These are phyloP conservation scores for Ibidorhyncha struthersii DNA, from an alignment of 2,113 vertebrate genomes.

Conservation along the genomic window DNA sequence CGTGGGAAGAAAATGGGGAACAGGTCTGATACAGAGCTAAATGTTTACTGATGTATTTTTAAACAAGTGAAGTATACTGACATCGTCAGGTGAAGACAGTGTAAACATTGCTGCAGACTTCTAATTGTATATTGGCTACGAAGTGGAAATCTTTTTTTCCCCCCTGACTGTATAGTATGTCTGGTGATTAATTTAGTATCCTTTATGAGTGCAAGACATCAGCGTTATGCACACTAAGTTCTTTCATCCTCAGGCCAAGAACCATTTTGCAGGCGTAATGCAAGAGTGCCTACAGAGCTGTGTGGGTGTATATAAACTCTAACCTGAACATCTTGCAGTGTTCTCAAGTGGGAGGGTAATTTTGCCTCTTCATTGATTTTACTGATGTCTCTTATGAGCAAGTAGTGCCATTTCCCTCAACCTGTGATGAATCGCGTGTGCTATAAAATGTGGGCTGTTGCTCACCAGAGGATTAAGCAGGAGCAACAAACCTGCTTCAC, in stretches of 20 bases:
- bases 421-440: slow-evolving; percentile 9
- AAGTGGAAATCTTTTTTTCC: neutral
- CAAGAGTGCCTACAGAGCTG: neutral
- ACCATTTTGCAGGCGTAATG: slow-evolving; percentile 11
- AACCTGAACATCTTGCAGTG: slow-evolving; percentile 53
- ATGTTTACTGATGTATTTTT: slow-evolving; percentile 14
- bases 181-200: slow-evolving; percentile 26
- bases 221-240: neutral
- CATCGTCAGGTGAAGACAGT: neutral
- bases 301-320: slow-evolving; percentile 29
- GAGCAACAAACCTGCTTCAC: slow-evolving; percentile 37
- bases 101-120: neutral
- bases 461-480: slow-evolving; percentile 53
- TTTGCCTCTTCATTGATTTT: slow-evolving; percentile 44
- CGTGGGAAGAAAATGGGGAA: neutral
- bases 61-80: slow-evolving; percentile 8
- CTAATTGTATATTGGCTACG: slow-evolving; percentile 14
- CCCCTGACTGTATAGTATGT: neutral
- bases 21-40: neutral
- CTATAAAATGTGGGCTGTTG: slow-evolving; percentile 31
- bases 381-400: slow-evolving; percentile 46
- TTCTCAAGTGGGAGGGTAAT: slow-evolving; percentile 33
- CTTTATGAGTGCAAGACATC: slow-evolving; percentile 8
- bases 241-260: slow-evolving; percentile 22
- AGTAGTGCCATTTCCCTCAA: slow-evolving; percentile 25